These are phyloP conservation scores for Myotis planiceps DNA, from an alignment of 2,797 vertebrate species.

Conservation along the genomic window DNA sequence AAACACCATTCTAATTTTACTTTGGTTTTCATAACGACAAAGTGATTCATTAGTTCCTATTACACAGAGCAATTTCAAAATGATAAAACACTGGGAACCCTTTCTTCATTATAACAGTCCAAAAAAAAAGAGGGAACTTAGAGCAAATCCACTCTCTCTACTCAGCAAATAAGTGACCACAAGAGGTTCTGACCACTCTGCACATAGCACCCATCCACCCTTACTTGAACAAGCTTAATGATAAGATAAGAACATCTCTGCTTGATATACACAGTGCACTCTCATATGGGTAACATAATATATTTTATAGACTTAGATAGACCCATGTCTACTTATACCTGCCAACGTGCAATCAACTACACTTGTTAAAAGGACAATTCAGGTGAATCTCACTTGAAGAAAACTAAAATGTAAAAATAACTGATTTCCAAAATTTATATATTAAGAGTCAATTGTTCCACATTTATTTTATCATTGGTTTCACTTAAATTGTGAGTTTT, in stretches of 20 bases:
- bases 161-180: conserved; percentile 4
- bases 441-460: not conserved
- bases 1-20: conserved; percentile 74
- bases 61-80: conserved; percentile 70
- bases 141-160: conserved; percentile 28
- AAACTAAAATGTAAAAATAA: conserved; percentile 10
- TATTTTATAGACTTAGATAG: not conserved
- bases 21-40: conserved; percentile 64
- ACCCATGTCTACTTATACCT: not conserved
- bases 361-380: conserved; percentile 8
- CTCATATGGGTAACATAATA: not conserved
- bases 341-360: not conserved
- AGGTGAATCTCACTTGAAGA: not conserved
- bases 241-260: not conserved
- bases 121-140: conserved; percentile 7
- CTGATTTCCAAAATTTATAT: conserved; percentile 2
- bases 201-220: not conserved
- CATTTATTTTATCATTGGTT: not conserved
- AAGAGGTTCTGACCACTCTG: not conserved
- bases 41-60: conserved; percentile 76
- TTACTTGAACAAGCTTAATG: not conserved
- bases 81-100: conserved; percentile 37
- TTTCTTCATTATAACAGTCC: conserved; percentile 68
- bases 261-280: not conserved
- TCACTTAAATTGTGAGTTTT: conserved; percentile 41